phyloP scores from a whole-genome alignment of 2,797 vertebrate genomes.

The Sebastiscus tertius region DNA sequence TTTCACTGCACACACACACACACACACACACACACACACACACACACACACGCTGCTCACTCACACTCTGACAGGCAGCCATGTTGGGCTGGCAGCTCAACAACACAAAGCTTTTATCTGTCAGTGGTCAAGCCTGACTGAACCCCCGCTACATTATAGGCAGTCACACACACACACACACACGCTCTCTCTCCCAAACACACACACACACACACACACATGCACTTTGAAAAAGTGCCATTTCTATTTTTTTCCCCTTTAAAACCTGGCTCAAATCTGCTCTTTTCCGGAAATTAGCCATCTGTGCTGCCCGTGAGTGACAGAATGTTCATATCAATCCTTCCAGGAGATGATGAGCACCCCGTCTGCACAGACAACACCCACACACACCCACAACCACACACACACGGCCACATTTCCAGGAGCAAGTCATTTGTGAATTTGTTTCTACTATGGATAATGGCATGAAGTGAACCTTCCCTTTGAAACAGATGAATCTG shows the following conservation, averaged over 20 bases:
- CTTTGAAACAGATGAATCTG: constrained; percentile 68
- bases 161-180: constrained; percentile 42
- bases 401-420: constrained; percentile 61
- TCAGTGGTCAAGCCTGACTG: constrained; percentile 85
- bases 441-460: constrained; percentile 73
- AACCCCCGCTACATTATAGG: constrained; percentile 80
- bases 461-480: constrained; percentile 70
- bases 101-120: constrained; percentile 86
- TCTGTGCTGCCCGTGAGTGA: constrained; percentile 85
- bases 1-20: constrained; percentile 47
- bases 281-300: constrained; percentile 86
- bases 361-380: constrained; percentile 78
- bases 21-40: constrained; percentile 45
- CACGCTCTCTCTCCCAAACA: neutral
- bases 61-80: constrained; percentile 83
- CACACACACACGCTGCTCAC: constrained; percentile 68
- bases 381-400: constrained; percentile 63
- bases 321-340: constrained; percentile 86
- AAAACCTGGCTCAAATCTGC: constrained; percentile 85
- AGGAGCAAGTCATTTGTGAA: constrained; percentile 72
- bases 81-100: constrained; percentile 84
- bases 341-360: constrained; percentile 84
- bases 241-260: constrained; percentile 81
- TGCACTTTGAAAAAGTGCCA: constrained; percentile 80
- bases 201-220: constrained; percentile 25